These are phyloP conservation scores for Thamnaconus septentrionalis DNA, from an alignment of 2,113 vertebrate genomes.

Conservation along the genomic window DNA sequence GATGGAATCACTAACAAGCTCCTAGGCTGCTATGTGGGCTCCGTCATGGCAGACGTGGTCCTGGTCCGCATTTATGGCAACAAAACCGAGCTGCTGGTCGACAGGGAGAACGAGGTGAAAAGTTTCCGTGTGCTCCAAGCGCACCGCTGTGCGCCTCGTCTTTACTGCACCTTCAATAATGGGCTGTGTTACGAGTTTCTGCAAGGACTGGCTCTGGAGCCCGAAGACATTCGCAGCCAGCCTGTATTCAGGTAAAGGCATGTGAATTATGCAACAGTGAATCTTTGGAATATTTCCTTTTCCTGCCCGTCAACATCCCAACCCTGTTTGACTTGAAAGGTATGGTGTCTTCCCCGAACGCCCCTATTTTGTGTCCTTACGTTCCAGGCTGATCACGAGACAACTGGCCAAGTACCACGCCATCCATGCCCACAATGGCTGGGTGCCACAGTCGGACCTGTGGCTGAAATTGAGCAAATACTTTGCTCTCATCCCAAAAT, in stretches of 20 bases:
- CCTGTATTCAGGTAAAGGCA: constrained; percentile 84
- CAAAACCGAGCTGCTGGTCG: constrained; percentile 92
- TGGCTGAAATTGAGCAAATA: constrained; percentile 97
- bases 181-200: constrained; percentile 97
- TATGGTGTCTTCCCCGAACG: neutral
- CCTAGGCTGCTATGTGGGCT: constrained; percentile 89
- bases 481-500: constrained; percentile 89
- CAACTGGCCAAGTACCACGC: constrained; percentile 96
- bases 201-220: constrained; percentile 89
- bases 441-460: constrained; percentile 94
- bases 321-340: neutral
- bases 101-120: constrained; percentile 95
- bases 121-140: constrained; percentile 93
- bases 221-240: constrained; percentile 88
- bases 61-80: constrained; percentile 96
- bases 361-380: constrained; percentile 5
- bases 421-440: constrained; percentile 98
- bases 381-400: constrained; percentile 87
- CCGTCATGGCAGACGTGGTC: constrained; percentile 86
- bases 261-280: neutral
- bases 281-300: neutral
- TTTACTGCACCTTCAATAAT: constrained; percentile 97
- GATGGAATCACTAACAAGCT: constrained; percentile 98
- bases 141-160: constrained; percentile 89
- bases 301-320: too few species aligned